Base-by-base conservation (phyloP, 1,140 invertebrate genomes). In the Rhopalosiphum padi region DNA sequence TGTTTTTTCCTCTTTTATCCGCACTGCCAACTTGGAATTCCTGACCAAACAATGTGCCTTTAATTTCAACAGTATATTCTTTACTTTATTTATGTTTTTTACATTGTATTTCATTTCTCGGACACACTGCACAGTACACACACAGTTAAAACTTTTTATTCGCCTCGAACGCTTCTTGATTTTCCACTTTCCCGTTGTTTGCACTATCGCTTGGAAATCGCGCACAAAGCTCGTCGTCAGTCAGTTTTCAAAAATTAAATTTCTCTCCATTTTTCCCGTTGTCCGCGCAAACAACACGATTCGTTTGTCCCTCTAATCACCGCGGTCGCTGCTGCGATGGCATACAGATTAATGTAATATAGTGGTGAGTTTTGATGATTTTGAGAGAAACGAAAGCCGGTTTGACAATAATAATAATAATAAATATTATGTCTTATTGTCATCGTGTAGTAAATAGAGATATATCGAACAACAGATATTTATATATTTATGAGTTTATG, bases 31-130 rank as follows among this genome's bases (percentile, higher is more conserved):
- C 60, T 77, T 15, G 30, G 15, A n/a, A 77, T 77, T 77, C 60
- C 30, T n/a, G 15, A n/a, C 60, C 15, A 77, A 77, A 77, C 60
- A 77, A 77, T 77, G n/a, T 77, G 30, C 30, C n/a, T 77, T 77
- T 77, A 77, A 77, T 77, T 77, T 77, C 60, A 77, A 77, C 60
- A 77, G 60, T 77, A 77, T 77, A 77, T 77, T 77, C 30, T 77
- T 77, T 77, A 77, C 60, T 77, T 77, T 77, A n/a, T 77, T 77
- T 77, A n/a, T 77, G 60, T 77, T 77, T 77, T 77, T n/a, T 77
- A 77, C 30, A n/a, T 18, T 77, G 30, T 77, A 77, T 77, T 77
- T 77, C 15, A 77, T 77, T n/a, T 77, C 60, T 77, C 15, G 60
- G 60, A 77, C 60, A 77, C 15, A n/a, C 60, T 60, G 3, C 25